These are phyloP conservation scores for Pogoniulus pusillus DNA, from an alignment of 2,797 vertebrate genomes.

Conservation along the genomic window DNA sequence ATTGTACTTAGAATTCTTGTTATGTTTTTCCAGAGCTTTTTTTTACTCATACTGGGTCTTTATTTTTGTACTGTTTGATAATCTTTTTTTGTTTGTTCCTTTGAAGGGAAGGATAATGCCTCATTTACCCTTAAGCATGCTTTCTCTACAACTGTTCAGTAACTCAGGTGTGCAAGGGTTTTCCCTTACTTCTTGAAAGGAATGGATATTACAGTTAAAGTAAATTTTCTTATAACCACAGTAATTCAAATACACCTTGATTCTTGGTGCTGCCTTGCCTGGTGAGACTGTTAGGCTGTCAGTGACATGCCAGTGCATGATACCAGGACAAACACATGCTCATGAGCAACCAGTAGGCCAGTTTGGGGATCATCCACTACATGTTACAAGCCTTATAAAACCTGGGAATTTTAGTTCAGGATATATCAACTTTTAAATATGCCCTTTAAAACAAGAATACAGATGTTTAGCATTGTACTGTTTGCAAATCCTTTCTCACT, in stretches of 20 bases:
- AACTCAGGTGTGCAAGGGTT: background rate
- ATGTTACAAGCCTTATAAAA: background rate
- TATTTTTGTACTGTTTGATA: background rate
- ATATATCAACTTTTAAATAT: background rate
- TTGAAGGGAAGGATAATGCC: background rate
- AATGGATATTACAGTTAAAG: background rate
- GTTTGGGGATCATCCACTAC: background rate
- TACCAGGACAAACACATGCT: background rate
- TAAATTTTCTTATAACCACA: background rate
- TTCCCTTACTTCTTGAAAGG: background rate
- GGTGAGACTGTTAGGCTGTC: background rate
- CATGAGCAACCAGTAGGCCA: background rate
- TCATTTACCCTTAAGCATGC: background rate
- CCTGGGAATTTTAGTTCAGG: background rate
- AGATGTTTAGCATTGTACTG: background rate
- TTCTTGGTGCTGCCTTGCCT: background rate
- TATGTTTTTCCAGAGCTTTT: background rate
- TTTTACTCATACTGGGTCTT: background rate
- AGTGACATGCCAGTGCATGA: fast-evolving
- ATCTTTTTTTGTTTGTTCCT: background rate
- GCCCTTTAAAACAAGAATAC: background rate
- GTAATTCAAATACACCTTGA: background rate
- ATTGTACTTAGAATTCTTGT: background rate
- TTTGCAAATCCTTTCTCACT: background rate
- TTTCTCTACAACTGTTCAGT: background rate